Evolutionary conservation across 2,113 vertebrate species (phyloP).

Genomic region (Anguilla japonica): DNA sequence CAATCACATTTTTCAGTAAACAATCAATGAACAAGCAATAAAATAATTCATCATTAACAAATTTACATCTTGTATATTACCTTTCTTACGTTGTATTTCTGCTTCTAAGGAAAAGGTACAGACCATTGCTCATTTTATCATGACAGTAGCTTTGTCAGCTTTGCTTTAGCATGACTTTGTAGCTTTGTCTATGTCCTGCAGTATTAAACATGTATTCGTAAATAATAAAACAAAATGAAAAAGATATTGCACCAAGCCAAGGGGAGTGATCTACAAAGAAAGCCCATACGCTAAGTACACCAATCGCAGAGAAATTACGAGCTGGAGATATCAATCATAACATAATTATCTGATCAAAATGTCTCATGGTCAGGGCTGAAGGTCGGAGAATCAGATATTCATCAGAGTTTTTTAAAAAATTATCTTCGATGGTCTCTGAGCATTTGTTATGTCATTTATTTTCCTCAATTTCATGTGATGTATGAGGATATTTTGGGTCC

Average conservation of each 20-base stretch:
- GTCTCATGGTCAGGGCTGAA: not conserved
- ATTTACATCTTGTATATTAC: not conserved
- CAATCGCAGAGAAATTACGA: conserved; percentile 23
- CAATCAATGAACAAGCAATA: not conserved
- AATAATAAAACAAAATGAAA: not conserved
- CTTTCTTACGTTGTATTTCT: not conserved
- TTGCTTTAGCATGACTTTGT: not conserved
- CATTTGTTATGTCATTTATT: not conserved
- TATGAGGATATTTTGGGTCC: not conserved
- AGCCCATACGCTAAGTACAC: not conserved
- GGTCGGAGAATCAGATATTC: conserved; percentile 19
- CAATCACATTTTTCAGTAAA: not conserved
- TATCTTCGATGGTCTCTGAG: not conserved
- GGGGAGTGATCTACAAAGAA: not conserved
- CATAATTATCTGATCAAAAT: conserved; percentile 21
- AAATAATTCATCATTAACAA: not conserved
- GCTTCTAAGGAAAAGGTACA: not conserved
- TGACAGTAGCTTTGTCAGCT: too few species aligned
- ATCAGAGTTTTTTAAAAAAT: conserved; percentile 5
- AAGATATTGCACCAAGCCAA: not conserved
- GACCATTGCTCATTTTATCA: too few species aligned
- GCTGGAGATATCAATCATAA: conserved; percentile 32
- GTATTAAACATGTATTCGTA: not conserved
- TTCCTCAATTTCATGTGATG: not conserved
- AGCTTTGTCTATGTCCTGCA: too few species aligned